A percentile compares a stretch with the other conserved stretches of the same genome.
Evolutionary conservation across 2,113 vertebrate species (phyloP).

Genomic region (Pipa parva): DNA sequence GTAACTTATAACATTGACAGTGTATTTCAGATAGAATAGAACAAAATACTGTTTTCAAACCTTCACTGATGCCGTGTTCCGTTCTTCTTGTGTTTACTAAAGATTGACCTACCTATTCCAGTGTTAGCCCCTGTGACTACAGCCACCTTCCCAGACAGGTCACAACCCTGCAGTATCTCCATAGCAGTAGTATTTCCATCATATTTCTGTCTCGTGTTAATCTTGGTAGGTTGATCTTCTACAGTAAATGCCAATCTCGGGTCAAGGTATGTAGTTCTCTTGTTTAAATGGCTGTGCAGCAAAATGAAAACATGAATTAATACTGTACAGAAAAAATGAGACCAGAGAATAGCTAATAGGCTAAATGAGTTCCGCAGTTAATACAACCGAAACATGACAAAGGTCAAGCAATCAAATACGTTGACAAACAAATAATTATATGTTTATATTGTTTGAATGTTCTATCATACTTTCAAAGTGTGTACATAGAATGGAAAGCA

Average conservation of each 20-base stretch:
- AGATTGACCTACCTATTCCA: constrained; percentile 90
- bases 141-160: constrained; percentile 82
- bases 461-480: too few relatives aligned
- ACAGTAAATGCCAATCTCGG: constrained; percentile 94
- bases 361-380: too few relatives aligned
- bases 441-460: too few relatives aligned
- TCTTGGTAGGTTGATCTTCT: constrained; percentile 82
- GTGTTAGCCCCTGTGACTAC: constrained; percentile 86
- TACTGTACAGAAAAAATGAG: neutral
- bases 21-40: too few relatives aligned
- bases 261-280: constrained; percentile 90
- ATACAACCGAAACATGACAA: too few relatives aligned
- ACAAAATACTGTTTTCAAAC: too few relatives aligned
- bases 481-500: too few relatives aligned
- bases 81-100: too few relatives aligned
- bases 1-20: too few relatives aligned
- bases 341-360: constrained; percentile 40
- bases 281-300: constrained; percentile 87
- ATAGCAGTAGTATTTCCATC: constrained; percentile 87
- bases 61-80: too few relatives aligned
- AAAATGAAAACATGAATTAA: constrained; percentile 15
- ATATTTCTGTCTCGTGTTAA: constrained; percentile 72
- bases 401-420: too few relatives aligned
- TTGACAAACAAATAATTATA: too few relatives aligned
- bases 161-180: constrained; percentile 86